phyloP scores from a whole-genome alignment of 2,888 invertebrate species.

The Polietes domitor region DNA sequence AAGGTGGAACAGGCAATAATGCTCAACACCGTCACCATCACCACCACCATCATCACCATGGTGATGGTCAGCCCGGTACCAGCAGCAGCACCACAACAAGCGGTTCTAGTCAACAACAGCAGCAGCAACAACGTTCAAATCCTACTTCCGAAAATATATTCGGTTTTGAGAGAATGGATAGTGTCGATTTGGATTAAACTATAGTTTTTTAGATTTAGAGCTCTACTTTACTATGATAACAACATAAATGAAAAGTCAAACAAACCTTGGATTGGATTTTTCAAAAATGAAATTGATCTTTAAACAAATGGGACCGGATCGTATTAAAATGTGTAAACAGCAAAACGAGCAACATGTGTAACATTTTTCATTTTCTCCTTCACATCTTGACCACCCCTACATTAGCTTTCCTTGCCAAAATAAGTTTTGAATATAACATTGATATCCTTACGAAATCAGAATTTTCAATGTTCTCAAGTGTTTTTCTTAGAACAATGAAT shows the following conservation, averaged over 20 bases:
- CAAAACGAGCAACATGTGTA: too few relatives aligned
- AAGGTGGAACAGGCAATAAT: conserved; percentile 59
- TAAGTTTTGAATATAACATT: too few relatives aligned
- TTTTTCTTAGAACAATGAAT: too few relatives aligned
- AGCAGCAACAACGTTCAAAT: conserved; percentile 64
- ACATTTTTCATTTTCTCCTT: too few relatives aligned
- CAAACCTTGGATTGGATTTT: background rate
- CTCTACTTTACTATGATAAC: background rate
- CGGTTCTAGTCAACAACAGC: conserved; percentile 68
- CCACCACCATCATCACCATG: background rate
- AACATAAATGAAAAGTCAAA: conserved; percentile 3
- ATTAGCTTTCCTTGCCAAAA: too few relatives aligned
- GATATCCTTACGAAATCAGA: too few relatives aligned
- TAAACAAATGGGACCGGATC: background rate
- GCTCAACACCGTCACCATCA: conserved; percentile 45
- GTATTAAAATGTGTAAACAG: background rate
- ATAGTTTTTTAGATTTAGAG: conserved; percentile 2
- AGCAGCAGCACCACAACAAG: conserved; percentile 51
- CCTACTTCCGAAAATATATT: conserved; percentile 72
- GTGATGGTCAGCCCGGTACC: conserved; percentile 55
- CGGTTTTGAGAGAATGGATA: conserved; percentile 78
- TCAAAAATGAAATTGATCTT: background rate
- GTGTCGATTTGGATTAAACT: conserved; percentile 78
- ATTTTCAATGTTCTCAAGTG: too few relatives aligned
- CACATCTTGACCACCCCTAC: too few relatives aligned